Percentiles rank a stretch among this genome's conserved stretches.
These are phyloP conservation scores for Arremon brunneinucha DNA, from an alignment of 2,797 vertebrate species.

Conservation along the genomic window DNA sequence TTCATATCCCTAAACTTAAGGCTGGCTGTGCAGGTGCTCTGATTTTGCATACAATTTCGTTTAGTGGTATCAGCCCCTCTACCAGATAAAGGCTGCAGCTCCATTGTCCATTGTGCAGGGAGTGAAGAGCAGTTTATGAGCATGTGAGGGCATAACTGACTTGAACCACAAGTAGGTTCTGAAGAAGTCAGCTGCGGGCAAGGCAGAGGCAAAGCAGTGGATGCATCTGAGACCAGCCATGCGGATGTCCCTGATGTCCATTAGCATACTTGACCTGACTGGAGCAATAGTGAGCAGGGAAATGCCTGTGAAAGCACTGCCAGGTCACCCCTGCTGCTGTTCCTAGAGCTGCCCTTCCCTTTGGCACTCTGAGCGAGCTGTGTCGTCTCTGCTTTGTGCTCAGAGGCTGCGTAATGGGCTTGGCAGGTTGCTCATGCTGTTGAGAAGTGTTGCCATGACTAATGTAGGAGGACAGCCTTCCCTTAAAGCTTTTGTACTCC, in stretches of 20 bases:
- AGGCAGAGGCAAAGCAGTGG: background rate
- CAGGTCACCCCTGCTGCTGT: background rate
- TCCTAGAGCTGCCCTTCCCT: background rate
- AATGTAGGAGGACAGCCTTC: background rate
- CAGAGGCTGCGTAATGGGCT: background rate
- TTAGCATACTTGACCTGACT: background rate
- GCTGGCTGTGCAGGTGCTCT: background rate
- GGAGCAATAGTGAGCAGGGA: background rate
- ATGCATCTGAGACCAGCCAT: background rate
- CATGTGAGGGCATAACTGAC: background rate
- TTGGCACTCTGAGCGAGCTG: background rate
- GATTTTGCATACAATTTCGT: background rate
- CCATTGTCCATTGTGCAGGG: accelerated
- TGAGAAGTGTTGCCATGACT: background rate
- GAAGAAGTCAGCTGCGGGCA: background rate
- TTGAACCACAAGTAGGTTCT: background rate
- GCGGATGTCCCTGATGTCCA: background rate
- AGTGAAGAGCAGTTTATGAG: background rate
- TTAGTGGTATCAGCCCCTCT: background rate
- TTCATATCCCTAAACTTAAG: background rate
- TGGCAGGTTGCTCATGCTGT: background rate
- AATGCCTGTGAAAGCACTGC: background rate
- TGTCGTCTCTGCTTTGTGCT: accelerated
- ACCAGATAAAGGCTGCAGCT: background rate
- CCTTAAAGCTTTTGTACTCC: background rate